These are phyloP conservation scores for Argyresthia goedartella DNA, from an alignment of 2,888 invertebrate species.

Conservation along the genomic window DNA sequence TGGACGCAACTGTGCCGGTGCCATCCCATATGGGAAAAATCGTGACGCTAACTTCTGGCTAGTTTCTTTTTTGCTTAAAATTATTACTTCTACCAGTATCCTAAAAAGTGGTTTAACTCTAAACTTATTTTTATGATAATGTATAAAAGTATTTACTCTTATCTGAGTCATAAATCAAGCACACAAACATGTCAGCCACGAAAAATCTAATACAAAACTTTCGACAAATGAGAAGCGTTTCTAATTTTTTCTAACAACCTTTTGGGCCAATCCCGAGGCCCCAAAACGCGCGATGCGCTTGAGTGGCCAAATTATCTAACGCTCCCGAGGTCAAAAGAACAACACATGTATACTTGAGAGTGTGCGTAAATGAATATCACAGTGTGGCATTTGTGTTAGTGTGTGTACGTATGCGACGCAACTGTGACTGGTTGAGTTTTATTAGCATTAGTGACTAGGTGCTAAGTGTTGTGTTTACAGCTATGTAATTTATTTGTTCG, in stretches of 20 bases:
- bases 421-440: no score
- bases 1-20: no score
- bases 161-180: slow-evolving; percentile 7
- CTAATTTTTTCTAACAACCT: slow-evolving; percentile 45
- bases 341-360: slow-evolving; percentile 3
- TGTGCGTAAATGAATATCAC: slow-evolving; percentile 2
- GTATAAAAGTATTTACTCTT: no score
- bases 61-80: no score
- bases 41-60: no score
- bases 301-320: slow-evolving; percentile 49
- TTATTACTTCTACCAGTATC: no score
- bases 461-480: slow-evolving; percentile 15
- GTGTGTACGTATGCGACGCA: not conserved
- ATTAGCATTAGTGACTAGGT: slow-evolving; percentile 57
- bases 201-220: not conserved
- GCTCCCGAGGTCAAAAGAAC: not conserved
- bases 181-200: slow-evolving; percentile 19
- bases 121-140: no score
- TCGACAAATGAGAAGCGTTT: slow-evolving; percentile 15
- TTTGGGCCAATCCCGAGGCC: slow-evolving; percentile 30
- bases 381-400: not conserved
- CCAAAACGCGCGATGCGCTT: slow-evolving; percentile 35
- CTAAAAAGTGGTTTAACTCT: no score
- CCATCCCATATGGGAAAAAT: no score
- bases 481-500: not conserved